Percentiles rank a stretch among this genome's conserved stretches.
These are phyloP conservation scores for Melitaea athalia DNA, from an alignment of 2,888 invertebrate species.

Conservation along the genomic window DNA sequence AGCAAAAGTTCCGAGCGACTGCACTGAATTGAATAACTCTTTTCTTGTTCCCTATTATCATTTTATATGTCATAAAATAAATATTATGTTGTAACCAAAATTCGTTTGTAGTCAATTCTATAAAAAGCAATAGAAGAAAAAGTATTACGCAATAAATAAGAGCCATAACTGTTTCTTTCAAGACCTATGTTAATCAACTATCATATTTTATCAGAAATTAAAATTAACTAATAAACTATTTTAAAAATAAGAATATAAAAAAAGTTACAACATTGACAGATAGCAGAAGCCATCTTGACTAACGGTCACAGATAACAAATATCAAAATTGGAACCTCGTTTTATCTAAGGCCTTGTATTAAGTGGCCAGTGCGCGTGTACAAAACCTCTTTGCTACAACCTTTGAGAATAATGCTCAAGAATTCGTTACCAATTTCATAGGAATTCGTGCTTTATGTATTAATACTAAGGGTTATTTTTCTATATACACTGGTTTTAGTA, in stretches of 20 bases:
- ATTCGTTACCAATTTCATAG: slow-evolving; percentile 18
- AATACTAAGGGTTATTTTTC: slow-evolving; percentile 31
- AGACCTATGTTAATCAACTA: too few relatives aligned
- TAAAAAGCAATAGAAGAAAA: too few relatives aligned
- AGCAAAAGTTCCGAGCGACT: too few relatives aligned
- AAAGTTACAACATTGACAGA: slow-evolving; percentile 39
- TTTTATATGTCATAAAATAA: too few relatives aligned
- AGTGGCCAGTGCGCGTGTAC: slow-evolving; percentile 43
- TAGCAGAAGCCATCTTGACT: slow-evolving; percentile 46
- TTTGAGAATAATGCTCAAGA: slow-evolving; percentile 38
- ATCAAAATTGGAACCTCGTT: slow-evolving; percentile 48
- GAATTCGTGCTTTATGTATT: slow-evolving; percentile 25
- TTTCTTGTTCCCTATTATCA: too few relatives aligned
- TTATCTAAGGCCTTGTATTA: slow-evolving; percentile 49
- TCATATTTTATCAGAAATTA: too few relatives aligned
- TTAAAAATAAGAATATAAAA: background rate
- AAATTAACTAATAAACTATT: too few relatives aligned
- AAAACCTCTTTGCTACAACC: slow-evolving; percentile 40
- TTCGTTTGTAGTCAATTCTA: too few relatives aligned
- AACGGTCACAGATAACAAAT: slow-evolving; percentile 45
- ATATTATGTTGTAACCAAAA: too few relatives aligned
- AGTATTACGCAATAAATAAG: too few relatives aligned
- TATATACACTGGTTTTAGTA: slow-evolving; percentile 24
- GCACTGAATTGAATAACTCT: too few relatives aligned
- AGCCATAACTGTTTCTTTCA: too few relatives aligned